These are phyloP conservation scores for Bergia sp. DNA, from an alignment of 92 coral and sea anemone species.

Conservation along the genomic window DNA sequence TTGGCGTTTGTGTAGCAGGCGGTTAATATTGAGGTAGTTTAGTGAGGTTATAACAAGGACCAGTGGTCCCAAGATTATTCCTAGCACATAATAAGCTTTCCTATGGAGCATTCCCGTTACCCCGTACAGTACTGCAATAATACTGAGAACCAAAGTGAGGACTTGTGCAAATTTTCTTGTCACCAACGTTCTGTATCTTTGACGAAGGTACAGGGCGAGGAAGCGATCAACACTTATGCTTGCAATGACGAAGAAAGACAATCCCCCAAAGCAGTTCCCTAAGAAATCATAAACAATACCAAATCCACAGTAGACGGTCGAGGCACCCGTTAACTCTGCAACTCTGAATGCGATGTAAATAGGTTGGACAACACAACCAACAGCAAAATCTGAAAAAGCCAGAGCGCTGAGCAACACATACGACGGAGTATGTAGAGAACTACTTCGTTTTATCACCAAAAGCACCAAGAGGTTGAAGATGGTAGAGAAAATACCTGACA, in stretches of 20 bases:
- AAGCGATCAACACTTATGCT: conserved; percentile 52
- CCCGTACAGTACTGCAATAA: not conserved
- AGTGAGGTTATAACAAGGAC: conserved; percentile 31
- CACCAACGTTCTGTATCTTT: conserved; percentile 37
- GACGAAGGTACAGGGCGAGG: conserved; percentile 30
- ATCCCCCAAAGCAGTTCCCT: conserved; percentile 40
- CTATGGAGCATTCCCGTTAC: conserved; percentile 45
- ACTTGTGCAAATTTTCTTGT: conserved; percentile 7
- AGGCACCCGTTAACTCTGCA: not conserved
- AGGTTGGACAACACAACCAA: conserved; percentile 2
- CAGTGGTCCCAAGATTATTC: conserved; percentile 13
- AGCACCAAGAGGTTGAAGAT: not conserved
- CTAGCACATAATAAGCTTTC: conserved; percentile 24
- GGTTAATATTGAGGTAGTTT: conserved; percentile 40
- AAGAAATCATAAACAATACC: conserved; percentile 34
- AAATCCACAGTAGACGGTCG: not conserved
- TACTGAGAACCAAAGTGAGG: not conserved
- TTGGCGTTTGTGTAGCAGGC: not conserved
- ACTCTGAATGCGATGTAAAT: not conserved
- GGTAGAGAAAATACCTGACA: not conserved
- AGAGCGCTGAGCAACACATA: not conserved
- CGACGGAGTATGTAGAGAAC: conserved; percentile 1
- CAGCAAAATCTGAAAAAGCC: conserved; percentile 3
- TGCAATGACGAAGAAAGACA: conserved; percentile 45
- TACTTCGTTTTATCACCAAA: not conserved